These are phyloP conservation scores for Paedocypris micromegethes DNA, from an alignment of 2,797 vertebrate genomes.

Conservation along the genomic window DNA sequence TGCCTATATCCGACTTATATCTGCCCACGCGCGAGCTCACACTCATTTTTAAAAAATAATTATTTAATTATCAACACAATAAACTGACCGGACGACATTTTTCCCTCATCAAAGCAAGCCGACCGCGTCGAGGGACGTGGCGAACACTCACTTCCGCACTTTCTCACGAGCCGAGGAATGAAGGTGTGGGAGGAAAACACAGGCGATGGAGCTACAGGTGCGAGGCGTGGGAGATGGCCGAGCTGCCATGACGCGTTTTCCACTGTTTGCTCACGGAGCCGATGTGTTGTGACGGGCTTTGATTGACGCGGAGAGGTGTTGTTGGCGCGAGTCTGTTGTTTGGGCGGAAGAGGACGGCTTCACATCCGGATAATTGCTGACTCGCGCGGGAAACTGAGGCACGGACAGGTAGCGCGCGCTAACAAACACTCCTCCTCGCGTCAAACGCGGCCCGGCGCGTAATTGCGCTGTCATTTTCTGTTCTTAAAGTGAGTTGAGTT, in stretches of 20 bases:
- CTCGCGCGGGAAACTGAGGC: conserved; percentile 55
- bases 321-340: conserved; percentile 56
- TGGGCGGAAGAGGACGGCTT: conserved; percentile 61
- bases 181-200: conserved; percentile 26
- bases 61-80: no score
- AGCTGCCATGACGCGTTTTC: conserved; percentile 57
- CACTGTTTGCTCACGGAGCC: conserved; percentile 61
- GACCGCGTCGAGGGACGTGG: conserved; percentile 13
- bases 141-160: conserved; percentile 17
- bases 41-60: no score
- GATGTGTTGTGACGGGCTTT: conserved; percentile 67
- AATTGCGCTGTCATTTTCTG: conserved; percentile 63
- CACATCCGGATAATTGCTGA: conserved; percentile 66
- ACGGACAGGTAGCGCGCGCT: conserved; percentile 56
- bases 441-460: conserved; percentile 52
- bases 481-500: conserved; percentile 57
- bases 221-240: conserved; percentile 45
- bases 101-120: conserved; percentile 6
- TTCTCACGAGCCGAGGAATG: conserved; percentile 38
- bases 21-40: no score
- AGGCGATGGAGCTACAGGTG: conserved; percentile 41
- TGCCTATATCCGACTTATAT: no score
- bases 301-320: conserved; percentile 67
- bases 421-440: conserved; percentile 54
- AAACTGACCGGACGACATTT: no score